These are phyloP conservation scores for Tetramorium bicarinatum DNA, from an alignment of 2,888 invertebrate genomes.

Conservation along the genomic window DNA sequence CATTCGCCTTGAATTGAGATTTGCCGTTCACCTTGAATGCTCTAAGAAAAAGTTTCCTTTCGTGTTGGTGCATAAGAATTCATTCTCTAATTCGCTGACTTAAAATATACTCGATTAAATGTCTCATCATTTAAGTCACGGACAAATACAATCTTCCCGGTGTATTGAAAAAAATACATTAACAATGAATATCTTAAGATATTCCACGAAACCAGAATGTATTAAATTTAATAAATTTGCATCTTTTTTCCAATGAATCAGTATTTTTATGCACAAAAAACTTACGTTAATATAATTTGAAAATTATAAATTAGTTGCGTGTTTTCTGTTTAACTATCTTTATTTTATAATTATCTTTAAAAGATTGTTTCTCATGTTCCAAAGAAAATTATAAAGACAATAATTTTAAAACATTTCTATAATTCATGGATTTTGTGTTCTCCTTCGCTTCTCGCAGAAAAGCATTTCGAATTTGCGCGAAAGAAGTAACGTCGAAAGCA, in stretches of 20 bases:
- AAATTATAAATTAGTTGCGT: not conserved
- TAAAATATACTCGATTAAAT: conserved; percentile 11
- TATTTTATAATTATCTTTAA: not conserved
- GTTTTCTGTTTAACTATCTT: not conserved
- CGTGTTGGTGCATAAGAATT: conserved; percentile 50
- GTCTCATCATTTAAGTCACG: not conserved
- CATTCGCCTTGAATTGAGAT: conserved; percentile 66
- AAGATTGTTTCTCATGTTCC: not conserved
- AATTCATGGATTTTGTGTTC: not conserved
- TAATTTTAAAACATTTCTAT: not conserved
- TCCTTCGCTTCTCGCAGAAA: not conserved
- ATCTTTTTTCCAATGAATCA: not conserved
- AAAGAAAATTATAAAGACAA: not conserved
- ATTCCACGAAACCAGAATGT: not conserved
- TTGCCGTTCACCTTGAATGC: conserved; percentile 73
- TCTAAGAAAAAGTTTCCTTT: conserved; percentile 66
- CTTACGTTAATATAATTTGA: not conserved
- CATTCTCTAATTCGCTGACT: conserved; percentile 26
- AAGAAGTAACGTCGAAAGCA: not conserved
- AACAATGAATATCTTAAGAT: not conserved
- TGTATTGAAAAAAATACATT: not conserved
- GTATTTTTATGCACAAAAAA: not conserved
- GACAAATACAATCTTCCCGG: not conserved
- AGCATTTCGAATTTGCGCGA: not conserved
- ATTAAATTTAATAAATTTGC: not conserved